These are phyloP conservation scores for Frieseomelitta varia DNA, from an alignment of 1,140 invertebrate species.

Conservation along the genomic window DNA sequence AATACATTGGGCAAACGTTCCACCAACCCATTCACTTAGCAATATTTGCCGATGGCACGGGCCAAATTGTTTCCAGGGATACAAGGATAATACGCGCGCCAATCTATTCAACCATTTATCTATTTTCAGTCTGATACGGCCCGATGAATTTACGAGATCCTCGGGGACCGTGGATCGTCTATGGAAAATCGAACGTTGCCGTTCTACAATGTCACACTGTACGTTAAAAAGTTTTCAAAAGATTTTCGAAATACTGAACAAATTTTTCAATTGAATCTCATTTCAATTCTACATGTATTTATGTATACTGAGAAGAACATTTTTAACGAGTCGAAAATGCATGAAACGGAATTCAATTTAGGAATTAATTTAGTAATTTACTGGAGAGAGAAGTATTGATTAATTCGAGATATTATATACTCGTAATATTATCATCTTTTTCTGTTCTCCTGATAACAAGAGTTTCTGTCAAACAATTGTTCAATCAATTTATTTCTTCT, in stretches of 20 bases:
- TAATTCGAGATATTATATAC: no score
- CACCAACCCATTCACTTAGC: conserved; percentile 31
- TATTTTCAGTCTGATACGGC: conserved; percentile 20
- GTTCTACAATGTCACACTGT: conserved; percentile 2
- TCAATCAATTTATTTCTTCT: no score
- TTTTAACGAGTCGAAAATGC: no score
- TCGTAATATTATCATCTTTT: no score
- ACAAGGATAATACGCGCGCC: conserved; percentile 26
- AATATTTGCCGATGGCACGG: conserved; percentile 7
- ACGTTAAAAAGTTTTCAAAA: neutral
- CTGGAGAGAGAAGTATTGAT: no score
- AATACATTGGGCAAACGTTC: conserved; percentile 21
- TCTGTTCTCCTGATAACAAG: no score
- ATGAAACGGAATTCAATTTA: no score
- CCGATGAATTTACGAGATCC: conserved; percentile 57
- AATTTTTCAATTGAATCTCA: no score
- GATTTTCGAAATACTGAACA: neutral
- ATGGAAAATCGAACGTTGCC: neutral
- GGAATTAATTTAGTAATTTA: no score
- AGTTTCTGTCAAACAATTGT: no score
- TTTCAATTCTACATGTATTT: no score
- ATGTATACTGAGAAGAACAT: no score
- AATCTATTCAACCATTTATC: conserved; percentile 18
- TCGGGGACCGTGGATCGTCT: neutral
- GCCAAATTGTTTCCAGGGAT: conserved; percentile 37